A percentile compares a stretch with the other conserved stretches of the same genome.
Conservation (phyloP, 2,888 invertebrate genomes). For the Scrobipalpa atriplicella region DNA sequence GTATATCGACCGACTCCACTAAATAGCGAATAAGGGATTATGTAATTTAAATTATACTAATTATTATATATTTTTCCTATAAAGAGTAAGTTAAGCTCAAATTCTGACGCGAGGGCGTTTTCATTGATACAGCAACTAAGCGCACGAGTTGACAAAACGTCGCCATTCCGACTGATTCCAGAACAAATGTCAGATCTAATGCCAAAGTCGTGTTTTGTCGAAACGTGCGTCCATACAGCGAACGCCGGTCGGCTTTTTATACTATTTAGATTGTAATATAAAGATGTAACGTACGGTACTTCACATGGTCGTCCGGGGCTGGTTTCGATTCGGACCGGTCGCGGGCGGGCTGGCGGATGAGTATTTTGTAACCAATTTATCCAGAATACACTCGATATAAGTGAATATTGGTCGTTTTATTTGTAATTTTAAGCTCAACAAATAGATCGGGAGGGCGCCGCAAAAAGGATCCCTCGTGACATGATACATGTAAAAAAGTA, state of each 20-base stretch:
- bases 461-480: too few relatives aligned
- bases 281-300: conserved; percentile 50
- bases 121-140: conserved; percentile 53
- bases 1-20: conserved; percentile 44
- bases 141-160: conserved; percentile 14
- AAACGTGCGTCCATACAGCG: conserved; percentile 36
- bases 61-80: conserved; percentile 77
- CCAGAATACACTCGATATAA: conserved; percentile 82
- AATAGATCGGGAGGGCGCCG: too few relatives aligned
- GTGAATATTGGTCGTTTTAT: conserved; percentile 73
- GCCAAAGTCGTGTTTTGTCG: conserved; percentile 20
- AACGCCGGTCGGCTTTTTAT: conserved; percentile 73
- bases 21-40: conserved; percentile 67
- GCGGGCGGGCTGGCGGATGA: conserved; percentile 65
- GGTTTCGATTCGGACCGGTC: conserved; percentile 63
- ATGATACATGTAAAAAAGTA: too few relatives aligned
- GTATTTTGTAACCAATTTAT: conserved; percentile 82
- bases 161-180: not conserved
- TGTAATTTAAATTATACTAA: conserved; percentile 81
- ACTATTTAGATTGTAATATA: conserved; percentile 75
- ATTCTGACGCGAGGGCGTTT: conserved; percentile 54
- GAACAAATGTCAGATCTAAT: not conserved
- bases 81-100: conserved; percentile 81
- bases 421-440: conserved; percentile 41
- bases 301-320: conserved; percentile 65